Conservation (phyloP, 1,140 invertebrate species). For the Nasonia giraulti region DNA sequence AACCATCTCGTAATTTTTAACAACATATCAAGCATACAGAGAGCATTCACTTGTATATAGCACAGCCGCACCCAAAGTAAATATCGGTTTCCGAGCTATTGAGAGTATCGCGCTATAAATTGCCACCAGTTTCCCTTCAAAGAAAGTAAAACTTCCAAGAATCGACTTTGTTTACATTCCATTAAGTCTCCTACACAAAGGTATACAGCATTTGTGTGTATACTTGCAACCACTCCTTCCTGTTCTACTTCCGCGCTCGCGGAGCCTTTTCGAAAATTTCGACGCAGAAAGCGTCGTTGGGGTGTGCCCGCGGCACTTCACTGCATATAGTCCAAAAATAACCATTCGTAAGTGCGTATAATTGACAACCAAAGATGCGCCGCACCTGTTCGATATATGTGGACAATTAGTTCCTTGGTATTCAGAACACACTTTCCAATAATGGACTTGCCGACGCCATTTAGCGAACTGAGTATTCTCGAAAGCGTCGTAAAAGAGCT, state of each 20-base stretch:
- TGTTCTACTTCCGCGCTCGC: too few species aligned
- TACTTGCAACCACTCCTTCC: too few species aligned
- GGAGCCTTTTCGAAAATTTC: neutral
- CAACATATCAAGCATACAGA: too few species aligned
- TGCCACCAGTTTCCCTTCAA: neutral
- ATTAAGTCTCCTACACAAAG: neutral
- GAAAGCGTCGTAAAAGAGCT: neutral
- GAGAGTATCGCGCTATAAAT: neutral
- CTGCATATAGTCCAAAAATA: neutral
- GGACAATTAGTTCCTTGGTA: neutral
- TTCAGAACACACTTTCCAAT: constrained; percentile 33
- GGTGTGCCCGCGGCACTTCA: too few species aligned
- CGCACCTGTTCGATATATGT: neutral
- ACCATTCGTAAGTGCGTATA: neutral
- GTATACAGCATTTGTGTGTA: neutral
- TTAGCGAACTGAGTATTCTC: constrained; percentile 21
- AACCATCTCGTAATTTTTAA: too few species aligned
- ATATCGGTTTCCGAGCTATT: neutral
- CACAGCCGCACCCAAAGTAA: neutral
- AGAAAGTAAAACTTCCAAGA: neutral
- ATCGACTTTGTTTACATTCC: neutral
- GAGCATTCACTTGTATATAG: neutral
- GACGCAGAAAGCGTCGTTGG: neutral
- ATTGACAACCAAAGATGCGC: neutral
- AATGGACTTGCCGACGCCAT: constrained; percentile 30